phyloP scores from a whole-genome alignment of 92 coral and sea anemone genomes.

The Nematostella vectensis region DNA sequence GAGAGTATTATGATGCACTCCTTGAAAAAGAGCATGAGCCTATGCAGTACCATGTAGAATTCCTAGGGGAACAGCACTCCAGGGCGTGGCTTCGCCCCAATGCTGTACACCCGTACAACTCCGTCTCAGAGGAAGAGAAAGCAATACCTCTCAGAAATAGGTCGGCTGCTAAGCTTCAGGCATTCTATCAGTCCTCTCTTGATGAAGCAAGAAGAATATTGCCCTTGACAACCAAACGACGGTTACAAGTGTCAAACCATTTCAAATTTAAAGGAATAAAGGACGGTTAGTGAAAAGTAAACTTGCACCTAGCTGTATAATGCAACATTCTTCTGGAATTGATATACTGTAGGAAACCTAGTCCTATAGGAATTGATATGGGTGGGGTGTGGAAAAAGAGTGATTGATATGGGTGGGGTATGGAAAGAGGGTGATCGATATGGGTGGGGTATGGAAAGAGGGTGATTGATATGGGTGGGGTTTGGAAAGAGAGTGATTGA shows the following conservation, averaged over 20 bases:
- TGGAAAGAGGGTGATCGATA: too few species aligned
- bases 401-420: too few species aligned
- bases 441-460: too few species aligned
- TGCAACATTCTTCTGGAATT: too few species aligned
- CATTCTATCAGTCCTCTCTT: constrained; percentile 63
- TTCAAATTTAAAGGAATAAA: too few species aligned
- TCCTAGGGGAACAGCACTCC: constrained; percentile 76
- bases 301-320: too few species aligned
- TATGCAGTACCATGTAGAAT: constrained; percentile 88
- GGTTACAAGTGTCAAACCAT: constrained; percentile 47
- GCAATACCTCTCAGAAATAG: constrained; percentile 43
- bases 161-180: constrained; percentile 45
- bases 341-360: too few species aligned
- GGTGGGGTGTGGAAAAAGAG: too few species aligned
- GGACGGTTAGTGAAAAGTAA: too few species aligned
- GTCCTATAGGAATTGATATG: too few species aligned
- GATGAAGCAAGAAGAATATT: constrained; percentile 51
- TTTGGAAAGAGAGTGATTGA: too few species aligned
- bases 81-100: constrained; percentile 78
- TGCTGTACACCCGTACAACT: constrained; percentile 62
- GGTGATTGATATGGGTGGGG: too few species aligned
- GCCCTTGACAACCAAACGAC: constrained; percentile 33
- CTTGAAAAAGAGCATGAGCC: constrained; percentile 77
- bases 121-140: constrained; percentile 47
- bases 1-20: constrained; percentile 85